Base-by-base conservation (phyloP, 2,113 vertebrate genomes). In the Heliornis fulica region DNA sequence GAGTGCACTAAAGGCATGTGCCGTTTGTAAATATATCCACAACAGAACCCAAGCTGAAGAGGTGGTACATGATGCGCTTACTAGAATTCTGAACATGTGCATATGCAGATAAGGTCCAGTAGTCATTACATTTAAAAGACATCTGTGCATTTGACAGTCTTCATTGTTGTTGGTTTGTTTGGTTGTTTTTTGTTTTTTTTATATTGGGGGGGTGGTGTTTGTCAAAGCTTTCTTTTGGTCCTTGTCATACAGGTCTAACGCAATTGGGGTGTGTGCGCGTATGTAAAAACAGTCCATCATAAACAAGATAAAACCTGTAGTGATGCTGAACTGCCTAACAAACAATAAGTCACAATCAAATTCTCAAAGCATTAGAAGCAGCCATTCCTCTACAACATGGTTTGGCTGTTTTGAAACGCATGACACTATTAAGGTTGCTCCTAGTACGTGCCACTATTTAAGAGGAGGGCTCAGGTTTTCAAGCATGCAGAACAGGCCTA, bases 321-420 rank as follows among this genome's bases (percentile, higher is more conserved):
- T 98, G 98, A 99, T 98, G 98, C 31, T 53, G 98, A 98, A 98
- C 98, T 91, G 98, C 97, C 97, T 98, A 98, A 98, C 97, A 97
- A 98, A 98, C 98, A 97, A 98, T 98, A 97, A 98, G 98, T 46
- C 94, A 98, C 98, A 98, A 99, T 99, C 98, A 99, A 98, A 99
- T 98, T 98, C 98, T 98, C 94, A 97, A 98, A 97, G 98, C 97
- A 98, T 98, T 98, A 97, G 98, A 98, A 98, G 97, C 98, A 92
- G 77, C 69, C 56, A 85, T 96, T 96, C 93, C 74, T 98, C 98
- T 93, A 94, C 85, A 98, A 97, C 60, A 60, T 96, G 92, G 90
- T 96, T 75, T 75, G 83, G 95, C 93, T 97, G 96, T 97, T 97
- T 97, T 95, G 96, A 96, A 94, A 94, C 96, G 91, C 89, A 87